phyloP scores from a whole-genome alignment of 2,797 vertebrate genomes.

The Macropus fuliginosus region DNA sequence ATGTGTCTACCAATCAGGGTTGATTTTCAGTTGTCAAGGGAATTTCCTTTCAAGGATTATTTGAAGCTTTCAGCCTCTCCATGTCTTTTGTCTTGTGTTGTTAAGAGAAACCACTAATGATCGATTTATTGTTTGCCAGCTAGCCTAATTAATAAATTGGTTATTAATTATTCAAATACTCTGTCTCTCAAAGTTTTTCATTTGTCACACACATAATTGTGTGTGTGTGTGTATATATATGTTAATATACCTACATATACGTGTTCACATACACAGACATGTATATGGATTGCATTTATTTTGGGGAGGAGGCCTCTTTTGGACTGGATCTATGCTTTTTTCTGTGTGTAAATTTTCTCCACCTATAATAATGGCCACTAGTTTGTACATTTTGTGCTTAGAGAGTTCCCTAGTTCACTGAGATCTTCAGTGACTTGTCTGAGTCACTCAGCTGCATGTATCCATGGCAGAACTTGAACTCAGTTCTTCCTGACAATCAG shows the following conservation, averaged over 20 bases:
- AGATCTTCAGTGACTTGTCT: neutral
- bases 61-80: neutral
- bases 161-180: neutral
- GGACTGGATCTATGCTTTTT: neutral
- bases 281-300: neutral
- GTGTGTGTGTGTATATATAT: neutral
- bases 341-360: neutral
- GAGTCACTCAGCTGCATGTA: neutral
- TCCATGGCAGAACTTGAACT: neutral
- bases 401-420: neutral
- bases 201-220: neutral
- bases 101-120: neutral
- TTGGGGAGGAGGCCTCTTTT: neutral
- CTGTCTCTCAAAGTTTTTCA: neutral
- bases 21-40: neutral
- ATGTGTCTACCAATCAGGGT: neutral
- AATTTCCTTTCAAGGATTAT: neutral
- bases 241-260: neutral
- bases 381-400: neutral
- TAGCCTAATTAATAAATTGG: neutral
- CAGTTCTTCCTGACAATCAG: neutral
- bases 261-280: neutral
- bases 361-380: neutral
- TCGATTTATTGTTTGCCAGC: neutral
- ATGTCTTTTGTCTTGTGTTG: neutral